Conservation (phyloP, 2,888 invertebrate species). For the Kryphioiulus occultus region DNA sequence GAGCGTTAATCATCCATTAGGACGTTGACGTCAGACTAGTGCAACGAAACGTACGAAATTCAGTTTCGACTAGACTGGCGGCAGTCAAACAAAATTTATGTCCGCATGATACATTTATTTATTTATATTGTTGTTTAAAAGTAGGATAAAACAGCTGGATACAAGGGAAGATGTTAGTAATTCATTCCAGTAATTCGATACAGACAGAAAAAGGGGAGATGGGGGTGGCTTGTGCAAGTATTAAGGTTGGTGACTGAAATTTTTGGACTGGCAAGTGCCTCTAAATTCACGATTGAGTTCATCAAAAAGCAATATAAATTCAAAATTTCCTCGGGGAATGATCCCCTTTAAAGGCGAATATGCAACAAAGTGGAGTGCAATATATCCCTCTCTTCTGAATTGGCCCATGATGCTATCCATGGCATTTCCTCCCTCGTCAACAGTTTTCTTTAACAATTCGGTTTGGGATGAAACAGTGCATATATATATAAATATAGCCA, state of each 20-base stretch:
- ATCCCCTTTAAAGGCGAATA: background rate
- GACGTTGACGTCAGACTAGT: background rate
- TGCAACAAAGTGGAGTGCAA: background rate
- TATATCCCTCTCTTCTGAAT: background rate
- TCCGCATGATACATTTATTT: background rate
- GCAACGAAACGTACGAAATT: background rate
- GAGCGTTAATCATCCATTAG: no score
- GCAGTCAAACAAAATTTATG: background rate
- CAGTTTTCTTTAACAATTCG: no score
- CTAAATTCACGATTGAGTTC: constrained; percentile 28
- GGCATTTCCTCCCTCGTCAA: background rate
- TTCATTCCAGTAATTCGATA: constrained; percentile 28
- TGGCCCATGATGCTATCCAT: background rate
- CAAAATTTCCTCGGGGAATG: background rate
- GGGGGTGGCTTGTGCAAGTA: background rate
- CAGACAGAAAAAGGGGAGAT: constrained; percentile 6
- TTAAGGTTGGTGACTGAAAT: background rate
- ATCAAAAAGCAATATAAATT: constrained; percentile 27
- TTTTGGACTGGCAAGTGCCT: background rate
- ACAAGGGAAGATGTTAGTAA: background rate
- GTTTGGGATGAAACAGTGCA: no score
- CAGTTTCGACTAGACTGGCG: background rate
- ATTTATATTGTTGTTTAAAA: constrained; percentile 23
- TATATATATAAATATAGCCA: no score
- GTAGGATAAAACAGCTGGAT: constrained; percentile 3